Percentiles rank a stretch among this genome's conserved stretches.
phyloP scores from a whole-genome alignment of 2,888 invertebrate genomes.

The Scaptomyza caliginosa region DNA sequence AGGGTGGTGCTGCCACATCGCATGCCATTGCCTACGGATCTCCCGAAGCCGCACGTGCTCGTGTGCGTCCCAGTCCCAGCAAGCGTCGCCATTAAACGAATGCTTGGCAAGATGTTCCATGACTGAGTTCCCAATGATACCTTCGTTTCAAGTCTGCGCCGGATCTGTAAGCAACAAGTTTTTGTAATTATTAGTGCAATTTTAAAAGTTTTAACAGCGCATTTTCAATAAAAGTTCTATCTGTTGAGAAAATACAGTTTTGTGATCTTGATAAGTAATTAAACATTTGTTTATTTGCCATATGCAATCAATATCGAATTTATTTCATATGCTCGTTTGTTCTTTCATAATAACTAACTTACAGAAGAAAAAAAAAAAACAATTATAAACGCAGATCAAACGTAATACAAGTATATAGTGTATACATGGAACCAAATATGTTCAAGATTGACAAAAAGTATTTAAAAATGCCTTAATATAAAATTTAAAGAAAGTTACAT shows the following conservation, averaged over 20 bases:
- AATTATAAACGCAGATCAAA: conserved; percentile 12
- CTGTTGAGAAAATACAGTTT: conserved; percentile 19
- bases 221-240: conserved; percentile 65
- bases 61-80: conserved; percentile 74
- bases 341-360: conserved; percentile 1
- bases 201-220: conserved; percentile 61
- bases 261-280: background rate
- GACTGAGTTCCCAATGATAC: conserved; percentile 45
- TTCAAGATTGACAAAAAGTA: conserved; percentile 22
- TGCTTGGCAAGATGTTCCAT: conserved; percentile 14
- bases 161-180: conserved; percentile 49
- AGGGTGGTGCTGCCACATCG: conserved; percentile 83
- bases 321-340: conserved; percentile 31
- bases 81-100: conserved; percentile 69
- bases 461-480: conserved; percentile 44
- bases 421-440: conserved; percentile 11
- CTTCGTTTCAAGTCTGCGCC: conserved; percentile 37
- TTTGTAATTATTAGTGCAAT: conserved; percentile 77
- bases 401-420: conserved; percentile 8
- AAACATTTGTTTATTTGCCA: conserved; percentile 1
- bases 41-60: conserved; percentile 79
- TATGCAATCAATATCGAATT: conserved; percentile 30
- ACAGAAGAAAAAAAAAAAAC: too few species aligned
- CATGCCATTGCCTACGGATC: conserved; percentile 84
- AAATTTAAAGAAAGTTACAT: conserved; percentile 6